Evolutionary conservation across 2,888 invertebrate genomes (phyloP).

Genomic region (Pterostichus madidus): DNA sequence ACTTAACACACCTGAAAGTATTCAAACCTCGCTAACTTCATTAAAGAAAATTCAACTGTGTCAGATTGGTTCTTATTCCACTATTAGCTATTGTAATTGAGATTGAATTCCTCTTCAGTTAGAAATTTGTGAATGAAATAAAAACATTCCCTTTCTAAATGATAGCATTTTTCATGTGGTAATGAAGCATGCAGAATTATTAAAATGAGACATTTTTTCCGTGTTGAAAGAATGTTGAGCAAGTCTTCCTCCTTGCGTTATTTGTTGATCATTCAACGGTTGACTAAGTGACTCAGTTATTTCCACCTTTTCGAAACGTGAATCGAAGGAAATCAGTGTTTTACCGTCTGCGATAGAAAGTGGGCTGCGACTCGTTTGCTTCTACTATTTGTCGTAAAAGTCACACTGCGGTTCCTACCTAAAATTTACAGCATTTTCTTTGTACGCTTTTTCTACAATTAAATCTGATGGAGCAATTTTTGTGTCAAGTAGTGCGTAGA

Average conservation of each 20-base stretch:
- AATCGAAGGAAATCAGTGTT: conserved; percentile 27
- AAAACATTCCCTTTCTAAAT: neutral
- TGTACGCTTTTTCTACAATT: conserved; percentile 27
- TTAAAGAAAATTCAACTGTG: no score
- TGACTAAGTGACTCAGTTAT: conserved; percentile 1
- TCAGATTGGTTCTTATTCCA: no score
- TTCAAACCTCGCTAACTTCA: no score
- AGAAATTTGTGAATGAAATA: conserved; percentile 19
- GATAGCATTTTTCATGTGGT: neutral
- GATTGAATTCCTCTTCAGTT: neutral
- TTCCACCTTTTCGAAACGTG: conserved; percentile 30
- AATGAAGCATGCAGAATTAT: conserved; percentile 47
- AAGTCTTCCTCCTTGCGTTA: conserved; percentile 7
- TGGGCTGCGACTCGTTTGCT: neutral
- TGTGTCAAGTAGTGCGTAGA: conserved; percentile 61
- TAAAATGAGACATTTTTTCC: conserved; percentile 18
- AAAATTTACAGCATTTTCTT: conserved; percentile 51
- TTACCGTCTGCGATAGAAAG: conserved; percentile 30
- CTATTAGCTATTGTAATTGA: no score
- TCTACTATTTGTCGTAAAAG: conserved; percentile 13
- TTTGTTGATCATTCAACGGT: neutral
- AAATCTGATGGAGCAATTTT: conserved; percentile 47
- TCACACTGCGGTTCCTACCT: conserved; percentile 34
- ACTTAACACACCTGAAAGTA: no score
- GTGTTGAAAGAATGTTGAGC: conserved; percentile 11